Evolutionary conservation across 1,140 invertebrate species (phyloP).

Genomic region (Euura saliciscinereae): DNA sequence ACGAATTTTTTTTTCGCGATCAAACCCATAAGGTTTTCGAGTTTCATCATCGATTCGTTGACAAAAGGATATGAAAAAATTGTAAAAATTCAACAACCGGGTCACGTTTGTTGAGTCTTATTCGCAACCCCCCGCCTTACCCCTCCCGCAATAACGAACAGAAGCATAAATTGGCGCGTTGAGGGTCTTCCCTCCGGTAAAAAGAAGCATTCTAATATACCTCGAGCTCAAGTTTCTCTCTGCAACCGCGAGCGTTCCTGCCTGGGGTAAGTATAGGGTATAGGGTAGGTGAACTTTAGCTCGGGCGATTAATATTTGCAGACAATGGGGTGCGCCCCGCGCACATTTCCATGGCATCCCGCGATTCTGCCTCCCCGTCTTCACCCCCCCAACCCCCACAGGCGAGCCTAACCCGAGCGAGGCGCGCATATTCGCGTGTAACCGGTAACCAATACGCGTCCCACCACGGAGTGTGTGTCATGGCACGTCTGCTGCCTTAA

Average conservation of each 20-base stretch:
- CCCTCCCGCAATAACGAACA: not conserved
- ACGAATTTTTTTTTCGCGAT: no score
- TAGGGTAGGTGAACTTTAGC: not conserved
- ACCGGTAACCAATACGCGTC: no score
- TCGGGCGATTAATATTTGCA: conserved; percentile 43
- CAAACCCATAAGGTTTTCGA: no score
- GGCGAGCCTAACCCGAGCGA: not conserved
- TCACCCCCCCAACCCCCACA: not conserved
- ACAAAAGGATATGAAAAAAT: no score
- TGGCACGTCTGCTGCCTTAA: conserved; percentile 39
- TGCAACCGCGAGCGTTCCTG: no score
- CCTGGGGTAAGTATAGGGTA: not conserved
- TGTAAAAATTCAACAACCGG: no score
- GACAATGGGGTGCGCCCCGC: conserved; percentile 34
- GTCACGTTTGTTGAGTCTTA: no score
- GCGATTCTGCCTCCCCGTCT: conserved; percentile 7
- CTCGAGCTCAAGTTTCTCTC: not conserved
- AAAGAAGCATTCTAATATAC: not conserved
- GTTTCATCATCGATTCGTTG: no score
- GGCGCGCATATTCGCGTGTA: no score
- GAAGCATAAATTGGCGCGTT: not conserved
- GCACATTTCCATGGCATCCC: conserved; percentile 37
- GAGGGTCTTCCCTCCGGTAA: no score
- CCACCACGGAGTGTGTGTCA: conserved; percentile 33
- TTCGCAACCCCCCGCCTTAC: no score